phyloP scores from a whole-genome alignment of 1,140 invertebrate species.

The Bathynomus jamesi region DNA sequence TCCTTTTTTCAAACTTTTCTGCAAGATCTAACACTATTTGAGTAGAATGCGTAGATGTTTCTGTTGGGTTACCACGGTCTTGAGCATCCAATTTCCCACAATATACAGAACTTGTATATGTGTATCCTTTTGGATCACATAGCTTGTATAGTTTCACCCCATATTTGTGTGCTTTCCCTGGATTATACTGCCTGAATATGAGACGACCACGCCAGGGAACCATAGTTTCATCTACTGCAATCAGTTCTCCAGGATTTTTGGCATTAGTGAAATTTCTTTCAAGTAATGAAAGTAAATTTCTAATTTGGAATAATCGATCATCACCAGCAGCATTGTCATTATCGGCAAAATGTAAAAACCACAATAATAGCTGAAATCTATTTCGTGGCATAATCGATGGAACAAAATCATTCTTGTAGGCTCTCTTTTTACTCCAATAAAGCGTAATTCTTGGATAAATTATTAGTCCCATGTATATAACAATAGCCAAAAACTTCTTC shows the following conservation, averaged over 20 bases:
- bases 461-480: slow-evolving; percentile 10
- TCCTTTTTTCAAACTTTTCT: background rate
- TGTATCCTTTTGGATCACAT: slow-evolving; percentile 9
- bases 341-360: too few species aligned
- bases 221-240: slow-evolving; percentile 16
- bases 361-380: too few species aligned
- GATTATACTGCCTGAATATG: too few species aligned
- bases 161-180: too few species aligned
- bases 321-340: slow-evolving; percentile 2
- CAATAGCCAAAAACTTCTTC: slow-evolving; percentile 12
- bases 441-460: background rate
- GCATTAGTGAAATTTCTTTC: too few species aligned
- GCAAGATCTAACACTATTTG: slow-evolving; percentile 3
- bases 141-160: too few species aligned
- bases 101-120: too few species aligned
- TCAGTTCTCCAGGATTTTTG: too few species aligned
- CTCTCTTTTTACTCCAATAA: slow-evolving; percentile 10
- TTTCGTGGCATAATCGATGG: too few species aligned
- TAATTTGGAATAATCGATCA: background rate
- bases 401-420: too few species aligned
- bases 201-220: slow-evolving; percentile 8
- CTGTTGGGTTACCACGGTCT: background rate
- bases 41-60: slow-evolving; percentile 3
- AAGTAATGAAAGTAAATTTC: too few species aligned
- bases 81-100: slow-evolving; percentile 6